Percentiles rank a stretch among this genome's conserved stretches.
These are phyloP conservation scores for Notarius lentiginosus DNA, from an alignment of 2,113 vertebrate genomes.

Conservation along the genomic window DNA sequence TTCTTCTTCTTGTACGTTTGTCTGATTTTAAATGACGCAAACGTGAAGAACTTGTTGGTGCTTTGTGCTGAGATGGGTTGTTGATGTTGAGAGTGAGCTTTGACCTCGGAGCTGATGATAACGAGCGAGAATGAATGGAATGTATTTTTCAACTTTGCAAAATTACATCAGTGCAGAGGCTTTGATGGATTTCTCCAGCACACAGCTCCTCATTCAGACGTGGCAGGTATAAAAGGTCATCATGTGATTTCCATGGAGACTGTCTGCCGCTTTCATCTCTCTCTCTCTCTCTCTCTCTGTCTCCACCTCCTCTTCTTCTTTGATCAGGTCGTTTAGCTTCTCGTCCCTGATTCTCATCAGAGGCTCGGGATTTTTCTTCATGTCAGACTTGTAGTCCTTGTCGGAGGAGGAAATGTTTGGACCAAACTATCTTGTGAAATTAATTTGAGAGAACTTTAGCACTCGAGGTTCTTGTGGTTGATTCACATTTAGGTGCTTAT, in stretches of 20 bases:
- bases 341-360: not conserved
- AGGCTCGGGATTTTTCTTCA: not conserved
- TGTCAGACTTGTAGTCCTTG: not conserved
- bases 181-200: not conserved
- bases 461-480: not conserved
- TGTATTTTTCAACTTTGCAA: not conserved
- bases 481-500: not conserved
- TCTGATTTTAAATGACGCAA: not conserved
- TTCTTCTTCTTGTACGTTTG: not conserved
- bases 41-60: not conserved
- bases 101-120: not conserved
- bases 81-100: not conserved
- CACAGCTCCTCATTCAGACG: conserved; percentile 5
- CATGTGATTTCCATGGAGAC: conserved; percentile 3
- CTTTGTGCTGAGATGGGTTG: not conserved
- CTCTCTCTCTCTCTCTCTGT: not conserved
- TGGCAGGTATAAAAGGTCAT: not conserved
- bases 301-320: not conserved
- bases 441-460: not conserved
- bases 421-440: not conserved
- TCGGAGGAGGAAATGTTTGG: not conserved
- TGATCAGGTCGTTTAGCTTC: not conserved
- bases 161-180: not conserved
- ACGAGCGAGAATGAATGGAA: not conserved
- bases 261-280: not conserved